Base-by-base conservation (phyloP, 2,113 vertebrate species). In the Pelmatolapia mariae region DNA sequence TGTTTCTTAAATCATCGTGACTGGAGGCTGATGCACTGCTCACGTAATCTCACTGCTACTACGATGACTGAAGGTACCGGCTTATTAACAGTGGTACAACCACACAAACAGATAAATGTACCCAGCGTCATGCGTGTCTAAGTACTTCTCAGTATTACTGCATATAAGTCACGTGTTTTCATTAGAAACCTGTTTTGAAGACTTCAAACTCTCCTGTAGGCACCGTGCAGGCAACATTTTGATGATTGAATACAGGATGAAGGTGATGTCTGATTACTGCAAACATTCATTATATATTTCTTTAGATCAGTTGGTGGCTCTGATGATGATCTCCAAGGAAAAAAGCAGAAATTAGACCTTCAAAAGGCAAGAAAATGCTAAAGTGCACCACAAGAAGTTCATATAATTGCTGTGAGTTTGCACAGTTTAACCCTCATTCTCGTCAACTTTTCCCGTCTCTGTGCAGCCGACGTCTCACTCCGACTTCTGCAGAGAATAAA, bases 181-280 rank as follows among this genome's bases (percentile, higher is more conserved):
- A 43, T 79, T 9, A 31, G 10, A 1, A 59, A 57, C 16, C 11
- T 12, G 24, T 31, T 36, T 4, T 68, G 9, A 79, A 57, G 68
- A 43, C 24, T 52, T 36, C n/a, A 40, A 0, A 59, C 13, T 81
- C 26, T 33, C 13, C 43, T 76, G 16, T 10, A 10, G 38, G 66
- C n/a, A 40, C 0, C 1, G 6, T 78, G 16, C 26, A 82, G 63
- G 1, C 26, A 13, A 43, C 9, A 26, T 71, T 61, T 80, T 81
- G 80, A 66, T 83, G 85, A 85, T 31, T 66, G 11, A 57, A 78
- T 66, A 76, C 19, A 63, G 36, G n/a, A 80, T 80, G 22, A 26
- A 4, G 22, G 18, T 78, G 71, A 31, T 43, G 82, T 78, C 33
- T 78, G 86, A 90, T 90, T 83, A 89, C 38, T 68, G 85, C 57